A percentile compares a stretch with the other conserved stretches of the same genome.
Conservation (phyloP, 2,113 vertebrate genomes). For the Clarias macrocephalus region DNA sequence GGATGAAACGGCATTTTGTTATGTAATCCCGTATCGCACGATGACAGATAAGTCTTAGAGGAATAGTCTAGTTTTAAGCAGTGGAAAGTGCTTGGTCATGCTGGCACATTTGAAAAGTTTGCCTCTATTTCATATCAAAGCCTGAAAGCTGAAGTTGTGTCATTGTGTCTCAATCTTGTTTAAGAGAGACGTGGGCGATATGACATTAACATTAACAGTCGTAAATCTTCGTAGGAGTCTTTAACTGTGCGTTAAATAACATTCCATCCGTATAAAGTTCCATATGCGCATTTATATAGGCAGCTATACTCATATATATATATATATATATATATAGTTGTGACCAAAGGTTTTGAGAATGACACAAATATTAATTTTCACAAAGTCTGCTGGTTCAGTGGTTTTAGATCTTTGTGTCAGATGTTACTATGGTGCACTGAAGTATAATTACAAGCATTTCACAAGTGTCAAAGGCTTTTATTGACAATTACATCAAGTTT, state of each 20-base stretch:
- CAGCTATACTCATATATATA: neutral
- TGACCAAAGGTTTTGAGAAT: too few species aligned
- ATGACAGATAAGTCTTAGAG: neutral
- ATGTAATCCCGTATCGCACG: neutral
- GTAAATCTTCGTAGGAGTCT: neutral
- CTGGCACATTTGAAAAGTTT: neutral
- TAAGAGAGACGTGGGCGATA: neutral
- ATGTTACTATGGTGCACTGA: too few species aligned
- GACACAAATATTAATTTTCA: too few species aligned
- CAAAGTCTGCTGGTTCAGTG: too few species aligned
- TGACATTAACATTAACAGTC: neutral
- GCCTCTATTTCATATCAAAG: neutral
- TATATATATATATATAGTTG: neutral
- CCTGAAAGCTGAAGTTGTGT: neutral
- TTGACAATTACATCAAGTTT: too few species aligned
- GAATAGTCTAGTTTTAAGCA: neutral
- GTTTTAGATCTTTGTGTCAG: too few species aligned
- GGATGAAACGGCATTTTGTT: constrained; percentile 1
- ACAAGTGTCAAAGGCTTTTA: too few species aligned
- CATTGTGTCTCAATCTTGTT: neutral
- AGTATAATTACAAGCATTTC: too few species aligned
- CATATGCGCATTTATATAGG: neutral
- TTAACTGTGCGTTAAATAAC: neutral
- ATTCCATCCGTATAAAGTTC: neutral
- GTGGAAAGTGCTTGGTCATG: neutral